A percentile compares a stretch with the other conserved stretches of the same genome.
Evolutionary conservation across 2,113 vertebrate genomes (phyloP).

Genomic region (Mustela nigripes): DNA sequence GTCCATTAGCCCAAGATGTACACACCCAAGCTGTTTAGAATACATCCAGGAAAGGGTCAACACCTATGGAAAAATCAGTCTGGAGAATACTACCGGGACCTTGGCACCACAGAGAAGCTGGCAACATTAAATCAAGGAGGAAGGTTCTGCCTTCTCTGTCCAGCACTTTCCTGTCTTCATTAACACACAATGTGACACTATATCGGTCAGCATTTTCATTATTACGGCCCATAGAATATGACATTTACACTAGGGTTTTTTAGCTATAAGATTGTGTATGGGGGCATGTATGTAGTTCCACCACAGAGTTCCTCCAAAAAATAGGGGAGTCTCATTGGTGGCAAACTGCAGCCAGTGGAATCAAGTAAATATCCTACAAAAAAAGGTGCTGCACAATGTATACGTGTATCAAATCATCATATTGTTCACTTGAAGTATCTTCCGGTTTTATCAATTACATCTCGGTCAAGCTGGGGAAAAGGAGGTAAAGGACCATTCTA

Average conservation of each 20-base stretch:
- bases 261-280: background rate
- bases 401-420: background rate
- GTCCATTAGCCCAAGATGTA: background rate
- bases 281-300: background rate
- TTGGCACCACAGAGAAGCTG: background rate
- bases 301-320: background rate
- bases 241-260: constrained; percentile 46
- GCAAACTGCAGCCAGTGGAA: background rate
- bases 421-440: background rate
- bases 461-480: background rate
- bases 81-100: background rate
- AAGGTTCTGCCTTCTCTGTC: constrained; percentile 25
- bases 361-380: background rate
- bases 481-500: background rate
- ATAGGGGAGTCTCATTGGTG: background rate
- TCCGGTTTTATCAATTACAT: background rate
- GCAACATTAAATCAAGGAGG: background rate
- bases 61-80: background rate
- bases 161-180: background rate
- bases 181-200: constrained; percentile 21
- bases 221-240: background rate
- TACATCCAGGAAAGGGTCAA: background rate
- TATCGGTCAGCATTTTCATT: constrained; percentile 42
- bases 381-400: background rate
- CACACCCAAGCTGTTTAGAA: background rate